Base-by-base conservation (phyloP, 2,113 vertebrate species). In the Budorcas taxicolor region DNA sequence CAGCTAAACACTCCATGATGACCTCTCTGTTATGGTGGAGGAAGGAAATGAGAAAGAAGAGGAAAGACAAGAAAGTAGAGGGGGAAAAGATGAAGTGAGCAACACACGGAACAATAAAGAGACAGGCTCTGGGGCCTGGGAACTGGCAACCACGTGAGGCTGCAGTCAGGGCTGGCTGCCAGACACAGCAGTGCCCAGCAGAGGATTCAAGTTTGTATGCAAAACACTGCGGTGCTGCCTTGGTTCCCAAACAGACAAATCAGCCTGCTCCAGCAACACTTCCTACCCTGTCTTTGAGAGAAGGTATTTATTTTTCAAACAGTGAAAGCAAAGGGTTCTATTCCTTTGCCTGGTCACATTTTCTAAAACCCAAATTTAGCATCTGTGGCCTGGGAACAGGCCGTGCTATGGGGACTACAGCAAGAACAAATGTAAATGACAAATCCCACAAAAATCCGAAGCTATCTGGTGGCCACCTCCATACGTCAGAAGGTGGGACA, bases 281-380 rank as follows among this genome's bases (percentile, higher is more conserved):
- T 78, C 36, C 31, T n/a, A 40, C 33, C 29, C 76, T 31, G 40
- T 55, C 29, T 93, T 95, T 93, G 23, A 74, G 62, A 83, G 31
- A 33, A 31, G 57, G 52, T 60, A 80, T 74, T 55, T 80, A 55
- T 71, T 92, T 94, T 89, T 92, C 33, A 90, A 67, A 67, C 52
- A 90, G 76, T 47, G 27, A 91, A 93, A 88, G 78, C 47, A 91
- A 88, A 87, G 60, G 36, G 14, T n/a, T 50, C 64, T 57, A n/a
- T 40, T 88, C 4, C 52, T 96, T 74, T 91, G 53, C 25, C 67
- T 58, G 87, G 90, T 43, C 43, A 21, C 47, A 94, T 89, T 95
- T 98, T 92, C 60, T 36, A 67, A 89, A 89, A 40, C 21, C 52
- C 40, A 53, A 91, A 64, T 89, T 81, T 76, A 91, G 53, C 64